Evolutionary conservation across 2,113 vertebrate species (phyloP), one percentile per base, ranked within the genome.

Genomic region (Coptodon rendalli): DNA sequence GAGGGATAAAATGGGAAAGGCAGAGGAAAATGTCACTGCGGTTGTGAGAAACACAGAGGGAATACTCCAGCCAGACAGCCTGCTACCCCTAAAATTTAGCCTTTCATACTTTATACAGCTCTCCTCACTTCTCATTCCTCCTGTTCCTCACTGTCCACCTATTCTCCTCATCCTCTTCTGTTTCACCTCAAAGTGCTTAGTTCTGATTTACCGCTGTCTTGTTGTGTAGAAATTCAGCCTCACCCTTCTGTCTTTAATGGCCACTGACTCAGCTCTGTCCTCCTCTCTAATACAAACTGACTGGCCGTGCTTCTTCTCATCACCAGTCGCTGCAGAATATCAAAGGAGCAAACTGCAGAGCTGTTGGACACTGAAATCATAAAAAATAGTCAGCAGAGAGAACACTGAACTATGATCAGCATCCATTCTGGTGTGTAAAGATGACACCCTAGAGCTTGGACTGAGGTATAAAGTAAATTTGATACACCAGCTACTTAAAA

Each of bases 1-100:
- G 86, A 92, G 88, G 86, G 89, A 90, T 91, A 43, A 92, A 93
- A 92, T 89, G 81, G 86, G 56, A 90, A 88, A 91, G 22, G 38
- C 68, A 81, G 83, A 12, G 61, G 56, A 80, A 93, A 87, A 92
- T 92, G 89, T 90, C 89, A 91, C 71, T 76, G 87, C 54, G 4
- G 80, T 82, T 89, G 45, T 87, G 82, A 91, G 83, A 71, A 88
- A 88, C 82, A 84, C 78, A 80, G 83, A 36, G 81, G 81, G 71
- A 91, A 85, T 53, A 56, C 84, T 50, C 22, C 43, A 1, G 2
- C 9, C 40, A 66, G 78, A 89, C 81, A 76, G 19, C n/a, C 86
- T 48, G 24, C 73, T 52, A 87, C 38, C 56, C 56, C 63, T 29
- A 45, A 87, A 81, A 17, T 87, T 86, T 61, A 76, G 56, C 80